Evolutionary conservation across 2,888 invertebrate genomes (phyloP).

Genomic region (Melolontha melolontha): DNA sequence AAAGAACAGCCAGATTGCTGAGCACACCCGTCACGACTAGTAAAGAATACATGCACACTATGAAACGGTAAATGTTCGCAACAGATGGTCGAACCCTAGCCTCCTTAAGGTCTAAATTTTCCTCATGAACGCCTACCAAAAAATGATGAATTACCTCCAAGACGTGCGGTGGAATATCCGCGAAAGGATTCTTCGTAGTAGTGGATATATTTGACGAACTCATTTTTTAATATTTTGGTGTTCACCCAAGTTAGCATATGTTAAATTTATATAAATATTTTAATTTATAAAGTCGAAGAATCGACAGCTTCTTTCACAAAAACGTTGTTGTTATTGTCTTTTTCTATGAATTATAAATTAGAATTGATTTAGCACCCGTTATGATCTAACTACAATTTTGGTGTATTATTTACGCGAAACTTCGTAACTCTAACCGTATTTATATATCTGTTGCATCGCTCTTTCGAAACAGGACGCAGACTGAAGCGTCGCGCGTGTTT

Average conservation of each 20-base stretch:
- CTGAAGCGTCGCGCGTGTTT: neutral
- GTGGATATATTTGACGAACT: conserved; percentile 35
- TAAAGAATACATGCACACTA: conserved; percentile 73
- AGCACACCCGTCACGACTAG: conserved; percentile 70
- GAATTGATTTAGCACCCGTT: too few relatives aligned
- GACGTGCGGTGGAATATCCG: conserved; percentile 57
- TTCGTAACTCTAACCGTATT: too few relatives aligned
- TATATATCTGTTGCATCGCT: too few relatives aligned
- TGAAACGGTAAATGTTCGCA: conserved; percentile 70
- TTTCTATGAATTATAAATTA: too few relatives aligned
- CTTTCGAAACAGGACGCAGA: too few relatives aligned
- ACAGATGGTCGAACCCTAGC: conserved; percentile 73
- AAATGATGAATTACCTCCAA: conserved; percentile 57
- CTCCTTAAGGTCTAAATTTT: conserved; percentile 67
- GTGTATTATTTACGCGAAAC: too few relatives aligned
- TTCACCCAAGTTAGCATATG: too few relatives aligned
- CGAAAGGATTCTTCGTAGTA: conserved; percentile 44
- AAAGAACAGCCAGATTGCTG: conserved; percentile 72
- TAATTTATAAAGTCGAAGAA: too few relatives aligned
- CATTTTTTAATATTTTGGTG: neutral
- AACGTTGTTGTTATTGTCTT: too few relatives aligned
- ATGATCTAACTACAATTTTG: too few relatives aligned
- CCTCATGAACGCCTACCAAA: conserved; percentile 55
- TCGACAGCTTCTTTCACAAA: too few relatives aligned
- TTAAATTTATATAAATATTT: too few relatives aligned